Evolutionary conservation across 2,113 vertebrate species (phyloP).

Genomic region (Perccottus glenii): DNA sequence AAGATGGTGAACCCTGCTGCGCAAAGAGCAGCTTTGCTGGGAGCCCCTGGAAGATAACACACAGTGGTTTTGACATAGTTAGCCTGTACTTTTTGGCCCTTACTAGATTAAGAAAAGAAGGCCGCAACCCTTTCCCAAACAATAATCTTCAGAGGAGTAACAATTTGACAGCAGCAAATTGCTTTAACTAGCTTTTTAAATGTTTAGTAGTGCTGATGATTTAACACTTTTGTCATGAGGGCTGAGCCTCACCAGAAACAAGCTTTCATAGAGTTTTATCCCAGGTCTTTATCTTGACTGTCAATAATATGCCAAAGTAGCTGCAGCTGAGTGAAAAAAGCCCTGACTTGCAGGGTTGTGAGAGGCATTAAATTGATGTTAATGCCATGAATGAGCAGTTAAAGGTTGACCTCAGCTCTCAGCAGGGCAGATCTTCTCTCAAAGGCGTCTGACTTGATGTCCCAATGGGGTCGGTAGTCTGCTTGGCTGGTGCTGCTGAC

Average conservation of each 20-base stretch:
- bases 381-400: constrained; percentile 52
- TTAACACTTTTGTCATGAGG: constrained; percentile 53
- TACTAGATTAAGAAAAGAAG: constrained; percentile 48
- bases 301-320: constrained; percentile 62
- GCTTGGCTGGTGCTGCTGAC: constrained; percentile 63
- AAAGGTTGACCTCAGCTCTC: constrained; percentile 77
- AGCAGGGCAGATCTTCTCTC: constrained; percentile 61
- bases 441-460: constrained; percentile 63
- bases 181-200: constrained; percentile 54
- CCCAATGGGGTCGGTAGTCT: constrained; percentile 71
- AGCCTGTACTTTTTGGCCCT: constrained; percentile 13
- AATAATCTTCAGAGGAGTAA: constrained; percentile 52
- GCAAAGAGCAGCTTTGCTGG: constrained; percentile 73
- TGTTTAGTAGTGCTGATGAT: constrained; percentile 45
- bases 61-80: constrained; percentile 10
- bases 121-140: constrained; percentile 38
- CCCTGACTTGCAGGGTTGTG: constrained; percentile 59
- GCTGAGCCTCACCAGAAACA: constrained; percentile 62
- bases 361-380: constrained; percentile 58
- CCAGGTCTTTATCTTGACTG: constrained; percentile 50
- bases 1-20: constrained; percentile 66
- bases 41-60: constrained; percentile 78
- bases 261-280: constrained; percentile 60
- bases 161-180: constrained; percentile 50
- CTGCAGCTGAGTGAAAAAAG: constrained; percentile 47